Percentiles rank a stretch among this genome's conserved stretches.
phyloP scores from a whole-genome alignment of 2,797 vertebrate species.

The Pseudocheirus occidentalis region DNA sequence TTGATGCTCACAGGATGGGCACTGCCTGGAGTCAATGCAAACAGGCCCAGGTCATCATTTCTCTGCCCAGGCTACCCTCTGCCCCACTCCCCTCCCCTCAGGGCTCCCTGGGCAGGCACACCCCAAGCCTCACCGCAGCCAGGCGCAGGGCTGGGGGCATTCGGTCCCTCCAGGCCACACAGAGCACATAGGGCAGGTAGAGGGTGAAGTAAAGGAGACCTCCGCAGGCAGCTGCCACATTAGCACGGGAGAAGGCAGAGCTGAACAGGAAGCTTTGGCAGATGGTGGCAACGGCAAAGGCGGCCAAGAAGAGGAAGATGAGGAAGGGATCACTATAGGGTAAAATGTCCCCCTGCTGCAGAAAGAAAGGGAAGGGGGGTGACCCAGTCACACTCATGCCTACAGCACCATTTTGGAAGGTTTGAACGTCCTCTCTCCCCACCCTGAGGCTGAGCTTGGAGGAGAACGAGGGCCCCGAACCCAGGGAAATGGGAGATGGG shows the following conservation, averaged over 20 bases:
- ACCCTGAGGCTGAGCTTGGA: not conserved
- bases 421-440: not conserved
- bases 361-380: not conserved
- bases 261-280: slow-evolving; percentile 95
- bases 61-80: not conserved
- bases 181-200: slow-evolving; percentile 93
- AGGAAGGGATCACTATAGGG: slow-evolving; percentile 90
- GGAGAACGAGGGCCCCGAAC: not conserved
- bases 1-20: not conserved
- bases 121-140: slow-evolving; percentile 84
- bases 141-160: slow-evolving; percentile 85
- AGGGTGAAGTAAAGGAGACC: slow-evolving; percentile 92
- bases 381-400: fast-evolving
- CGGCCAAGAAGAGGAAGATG: slow-evolving; percentile 90
- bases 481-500: not conserved
- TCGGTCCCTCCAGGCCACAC: slow-evolving; percentile 91
- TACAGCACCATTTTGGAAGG: not conserved
- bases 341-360: slow-evolving; percentile 91
- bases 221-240: slow-evolving; percentile 92
- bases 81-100: no score
- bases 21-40: not conserved
- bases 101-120: not conserved
- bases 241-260: slow-evolving; percentile 91
- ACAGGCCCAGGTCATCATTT: not conserved
- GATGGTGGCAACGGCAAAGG: slow-evolving; percentile 93